Evolutionary conservation across 2,888 invertebrate species (phyloP).

Genomic region (Myathropa florea): DNA sequence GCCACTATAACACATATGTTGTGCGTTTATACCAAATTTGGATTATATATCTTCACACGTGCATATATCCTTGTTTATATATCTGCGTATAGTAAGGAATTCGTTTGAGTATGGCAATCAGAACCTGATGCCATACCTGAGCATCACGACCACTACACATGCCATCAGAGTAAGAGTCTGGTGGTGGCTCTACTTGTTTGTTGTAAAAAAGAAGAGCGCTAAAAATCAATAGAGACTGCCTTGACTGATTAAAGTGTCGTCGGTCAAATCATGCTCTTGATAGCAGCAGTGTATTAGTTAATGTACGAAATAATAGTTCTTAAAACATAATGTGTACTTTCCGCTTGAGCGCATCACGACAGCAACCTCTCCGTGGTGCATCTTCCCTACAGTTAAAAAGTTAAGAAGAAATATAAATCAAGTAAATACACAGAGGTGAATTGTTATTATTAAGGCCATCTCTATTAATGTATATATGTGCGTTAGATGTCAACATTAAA

Average conservation of each 20-base stretch:
- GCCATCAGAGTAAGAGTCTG: constrained; percentile 15
- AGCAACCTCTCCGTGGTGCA: neutral
- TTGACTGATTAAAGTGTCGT: constrained; percentile 64
- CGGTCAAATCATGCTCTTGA: constrained; percentile 38
- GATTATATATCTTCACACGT: neutral
- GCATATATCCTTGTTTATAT: constrained; percentile 50
- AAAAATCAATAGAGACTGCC: constrained; percentile 68
- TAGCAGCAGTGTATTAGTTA: neutral
- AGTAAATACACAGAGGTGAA: neutral
- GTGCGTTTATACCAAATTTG: too few species aligned
- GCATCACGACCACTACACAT: constrained; percentile 46
- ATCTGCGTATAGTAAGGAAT: neutral
- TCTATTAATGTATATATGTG: constrained; percentile 18
- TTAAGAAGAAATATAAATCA: neutral
- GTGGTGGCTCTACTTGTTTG: neutral
- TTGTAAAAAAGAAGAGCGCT: constrained; percentile 37
- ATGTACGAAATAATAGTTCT: neutral
- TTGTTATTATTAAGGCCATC: constrained; percentile 7
- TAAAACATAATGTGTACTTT: neutral
- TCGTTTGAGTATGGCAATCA: constrained; percentile 15
- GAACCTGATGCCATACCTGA: constrained; percentile 54
- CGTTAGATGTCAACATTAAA: constrained; percentile 6
- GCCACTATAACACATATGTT: too few species aligned
- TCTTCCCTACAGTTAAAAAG: neutral
- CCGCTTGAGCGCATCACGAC: neutral